Percentiles rank a stretch among this genome's conserved stretches.
Conservation (phyloP, 2,113 vertebrate species). For the Trogon surrucura region DNA sequence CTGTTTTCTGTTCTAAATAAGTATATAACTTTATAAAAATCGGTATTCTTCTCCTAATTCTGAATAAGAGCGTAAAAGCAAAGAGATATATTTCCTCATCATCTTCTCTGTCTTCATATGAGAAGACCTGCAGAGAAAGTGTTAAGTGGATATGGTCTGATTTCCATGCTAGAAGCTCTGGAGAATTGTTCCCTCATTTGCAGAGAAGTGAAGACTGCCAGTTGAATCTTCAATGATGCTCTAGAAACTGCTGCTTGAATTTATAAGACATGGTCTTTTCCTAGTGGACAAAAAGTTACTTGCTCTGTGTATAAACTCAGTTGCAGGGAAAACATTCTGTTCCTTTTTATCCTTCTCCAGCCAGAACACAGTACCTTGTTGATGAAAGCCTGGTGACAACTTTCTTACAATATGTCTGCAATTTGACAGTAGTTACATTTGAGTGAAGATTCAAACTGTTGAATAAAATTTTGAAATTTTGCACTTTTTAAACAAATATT, state of each 20-base stretch:
- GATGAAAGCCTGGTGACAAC: background rate
- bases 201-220: background rate
- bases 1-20: background rate
- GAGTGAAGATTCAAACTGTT: background rate
- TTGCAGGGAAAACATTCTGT: background rate
- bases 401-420: background rate
- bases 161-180: background rate
- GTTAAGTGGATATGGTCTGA: background rate
- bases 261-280: background rate
- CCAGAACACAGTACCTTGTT: background rate
- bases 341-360: background rate
- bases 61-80: background rate
- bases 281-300: background rate
- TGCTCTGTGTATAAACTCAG: background rate
- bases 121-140: background rate
- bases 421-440: background rate
- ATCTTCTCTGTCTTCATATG: background rate
- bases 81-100: background rate
- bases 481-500: constrained; percentile 19
- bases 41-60: background rate
- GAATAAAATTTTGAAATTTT: background rate
- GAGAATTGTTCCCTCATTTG: background rate
- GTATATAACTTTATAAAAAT: background rate
- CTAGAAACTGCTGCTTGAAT: background rate
- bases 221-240: background rate